These are phyloP conservation scores for Aurelia coerulea DNA, from an alignment of 30 jellyfish, hydroid and myxozoan species.

Conservation along the genomic window DNA sequence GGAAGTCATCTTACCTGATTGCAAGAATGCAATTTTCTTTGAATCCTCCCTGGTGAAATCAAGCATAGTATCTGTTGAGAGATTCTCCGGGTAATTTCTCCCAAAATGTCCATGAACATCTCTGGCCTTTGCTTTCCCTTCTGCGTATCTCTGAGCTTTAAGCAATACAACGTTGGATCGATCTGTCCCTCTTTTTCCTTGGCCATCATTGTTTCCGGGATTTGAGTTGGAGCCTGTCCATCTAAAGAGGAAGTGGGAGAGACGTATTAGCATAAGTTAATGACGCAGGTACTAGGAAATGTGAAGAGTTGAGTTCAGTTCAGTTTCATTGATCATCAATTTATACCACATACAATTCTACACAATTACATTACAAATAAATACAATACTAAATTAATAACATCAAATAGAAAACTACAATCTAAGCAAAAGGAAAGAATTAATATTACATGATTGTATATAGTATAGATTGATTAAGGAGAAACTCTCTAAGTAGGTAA, in stretches of 20 bases:
- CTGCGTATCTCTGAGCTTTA: slow-evolving; percentile 29
- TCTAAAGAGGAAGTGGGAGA: background rate
- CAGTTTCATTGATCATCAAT: too few relatives aligned
- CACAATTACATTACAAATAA: too few relatives aligned
- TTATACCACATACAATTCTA: too few relatives aligned
- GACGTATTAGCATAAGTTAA: background rate
- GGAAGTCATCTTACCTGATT: slow-evolving; percentile 38
- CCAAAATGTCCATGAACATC: slow-evolving; percentile 58
- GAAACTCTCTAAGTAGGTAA: too few relatives aligned
- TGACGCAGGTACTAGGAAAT: too few relatives aligned
- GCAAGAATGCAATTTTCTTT: slow-evolving; percentile 35
- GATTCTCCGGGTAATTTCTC: slow-evolving; percentile 53
- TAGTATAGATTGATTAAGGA: too few relatives aligned
- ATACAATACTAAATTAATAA: too few relatives aligned
- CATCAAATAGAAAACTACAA: too few relatives aligned
- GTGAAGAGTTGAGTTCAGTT: too few relatives aligned
- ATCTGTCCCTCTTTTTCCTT: slow-evolving; percentile 71
- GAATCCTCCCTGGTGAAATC: slow-evolving; percentile 8
- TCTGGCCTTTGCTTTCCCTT: slow-evolving; percentile 49
- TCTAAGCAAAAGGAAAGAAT: too few relatives aligned
- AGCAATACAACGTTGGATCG: slow-evolving; percentile 58
- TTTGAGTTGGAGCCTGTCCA: slow-evolving; percentile 76
- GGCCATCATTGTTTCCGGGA: slow-evolving; percentile 74
- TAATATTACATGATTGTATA: too few relatives aligned
- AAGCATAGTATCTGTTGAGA: slow-evolving; percentile 6